Evolutionary conservation across 2,888 invertebrate species (phyloP).

Genomic region (Spialia ferax): DNA sequence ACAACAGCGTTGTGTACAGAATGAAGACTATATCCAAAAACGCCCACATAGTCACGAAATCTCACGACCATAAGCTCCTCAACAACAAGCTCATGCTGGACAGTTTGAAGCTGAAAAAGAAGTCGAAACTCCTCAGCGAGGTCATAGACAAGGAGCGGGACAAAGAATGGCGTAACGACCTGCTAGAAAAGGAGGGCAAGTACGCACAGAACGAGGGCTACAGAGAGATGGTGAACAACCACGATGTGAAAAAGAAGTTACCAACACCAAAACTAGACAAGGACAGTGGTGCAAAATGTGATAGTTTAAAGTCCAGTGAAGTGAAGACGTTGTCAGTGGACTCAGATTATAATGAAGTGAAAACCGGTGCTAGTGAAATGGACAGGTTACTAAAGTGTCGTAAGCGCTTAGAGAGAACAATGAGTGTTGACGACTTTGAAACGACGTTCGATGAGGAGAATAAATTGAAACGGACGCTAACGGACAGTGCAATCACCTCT

Average conservation of each 20-base stretch:
- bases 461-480: slow-evolving; percentile 79
- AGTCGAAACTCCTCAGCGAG: slow-evolving; percentile 70
- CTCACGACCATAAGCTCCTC: slow-evolving; percentile 73
- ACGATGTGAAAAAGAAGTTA: slow-evolving; percentile 80
- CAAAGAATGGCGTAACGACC: slow-evolving; percentile 87
- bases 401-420: slow-evolving; percentile 73
- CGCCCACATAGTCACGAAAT: slow-evolving; percentile 81
- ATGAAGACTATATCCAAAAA: slow-evolving; percentile 83
- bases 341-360: slow-evolving; percentile 64
- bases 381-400: slow-evolving; percentile 75
- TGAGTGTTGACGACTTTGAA: slow-evolving; percentile 63
- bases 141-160: slow-evolving; percentile 70
- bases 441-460: slow-evolving; percentile 54
- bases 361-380: slow-evolving; percentile 75
- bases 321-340: slow-evolving; percentile 72
- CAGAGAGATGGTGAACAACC: slow-evolving; percentile 78
- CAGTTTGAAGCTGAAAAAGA: slow-evolving; percentile 77
- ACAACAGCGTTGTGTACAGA: slow-evolving; percentile 76
- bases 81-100: slow-evolving; percentile 68
- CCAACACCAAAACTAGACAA: slow-evolving; percentile 70
- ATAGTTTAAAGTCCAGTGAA: slow-evolving; percentile 70
- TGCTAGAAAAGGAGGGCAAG: slow-evolving; percentile 84
- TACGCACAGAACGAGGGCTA: slow-evolving; percentile 83
- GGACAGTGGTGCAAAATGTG: slow-evolving; percentile 70
- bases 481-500: slow-evolving; percentile 76